Conservation (phyloP, 2,113 vertebrate genomes). For the Entomyzon cyanotis region DNA sequence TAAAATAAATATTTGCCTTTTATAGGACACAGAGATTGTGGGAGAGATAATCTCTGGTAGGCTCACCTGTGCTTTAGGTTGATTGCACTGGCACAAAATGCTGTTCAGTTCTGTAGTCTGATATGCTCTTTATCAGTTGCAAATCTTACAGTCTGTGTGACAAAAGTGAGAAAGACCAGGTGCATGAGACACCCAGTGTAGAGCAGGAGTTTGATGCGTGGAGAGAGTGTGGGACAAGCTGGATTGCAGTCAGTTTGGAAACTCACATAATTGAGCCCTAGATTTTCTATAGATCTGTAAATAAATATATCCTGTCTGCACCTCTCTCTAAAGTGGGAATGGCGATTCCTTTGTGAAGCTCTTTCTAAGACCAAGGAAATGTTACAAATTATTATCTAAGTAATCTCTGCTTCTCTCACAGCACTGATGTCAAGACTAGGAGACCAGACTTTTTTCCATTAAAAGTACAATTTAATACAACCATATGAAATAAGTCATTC, state of each 20-base stretch:
- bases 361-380: not conserved
- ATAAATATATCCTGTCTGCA: not conserved
- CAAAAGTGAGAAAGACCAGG: not conserved
- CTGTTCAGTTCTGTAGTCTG: not conserved
- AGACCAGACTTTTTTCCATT: not conserved
- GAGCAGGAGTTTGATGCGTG: not conserved
- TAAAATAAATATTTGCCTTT: not conserved
- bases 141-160: not conserved
- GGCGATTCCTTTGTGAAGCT: not conserved
- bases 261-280: not conserved
- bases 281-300: not conserved
- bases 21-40: not conserved
- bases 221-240: not conserved
- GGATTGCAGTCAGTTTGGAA: not conserved
- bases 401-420: not conserved
- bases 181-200: not conserved
- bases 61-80: not conserved
- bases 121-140: not conserved
- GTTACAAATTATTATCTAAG: not conserved
- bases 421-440: not conserved
- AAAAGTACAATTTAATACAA: not conserved
- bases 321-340: not conserved
- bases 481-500: not conserved
- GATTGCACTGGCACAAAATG: not conserved
- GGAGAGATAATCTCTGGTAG: not conserved